Conservation (phyloP, 2,888 invertebrate species). For the Tineola bisselliella region DNA sequence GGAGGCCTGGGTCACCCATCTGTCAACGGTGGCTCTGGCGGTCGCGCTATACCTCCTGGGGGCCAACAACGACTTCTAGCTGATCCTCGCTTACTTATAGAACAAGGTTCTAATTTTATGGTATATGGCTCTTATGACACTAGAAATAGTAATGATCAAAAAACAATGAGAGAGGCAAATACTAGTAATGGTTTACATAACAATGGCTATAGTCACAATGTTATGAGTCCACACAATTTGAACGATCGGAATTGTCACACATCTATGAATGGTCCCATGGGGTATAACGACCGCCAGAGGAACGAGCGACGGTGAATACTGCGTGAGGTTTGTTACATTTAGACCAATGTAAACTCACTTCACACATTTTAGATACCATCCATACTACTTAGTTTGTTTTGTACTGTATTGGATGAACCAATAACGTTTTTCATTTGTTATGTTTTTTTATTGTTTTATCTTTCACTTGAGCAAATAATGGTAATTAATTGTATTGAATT, state of each 20-base stretch:
- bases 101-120: slow-evolving; percentile 54
- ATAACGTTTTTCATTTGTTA: no score
- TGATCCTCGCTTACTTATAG: slow-evolving; percentile 36
- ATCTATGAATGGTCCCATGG: not conserved
- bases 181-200: slow-evolving; percentile 13
- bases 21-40: slow-evolving; percentile 44
- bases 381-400: slow-evolving; percentile 7
- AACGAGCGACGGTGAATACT: slow-evolving; percentile 55
- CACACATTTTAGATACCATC: slow-evolving; percentile 22
- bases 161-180: slow-evolving; percentile 20
- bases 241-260: slow-evolving; percentile 25
- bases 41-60: slow-evolving; percentile 37
- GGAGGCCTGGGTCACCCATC: slow-evolving; percentile 13
- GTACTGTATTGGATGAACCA: not conserved
- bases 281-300: slow-evolving; percentile 61
- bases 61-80: slow-evolving; percentile 46
- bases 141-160: slow-evolving; percentile 38
- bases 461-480: no score
- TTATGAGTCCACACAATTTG: slow-evolving; percentile 25
- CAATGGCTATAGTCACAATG: not conserved
- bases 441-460: no score
- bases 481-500: no score
- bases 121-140: slow-evolving; percentile 55
- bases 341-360: slow-evolving; percentile 57
- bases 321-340: slow-evolving; percentile 61